These are phyloP conservation scores for Phytoseiulus persimilis DNA, from an alignment of 2,888 invertebrate genomes.

Conservation along the genomic window DNA sequence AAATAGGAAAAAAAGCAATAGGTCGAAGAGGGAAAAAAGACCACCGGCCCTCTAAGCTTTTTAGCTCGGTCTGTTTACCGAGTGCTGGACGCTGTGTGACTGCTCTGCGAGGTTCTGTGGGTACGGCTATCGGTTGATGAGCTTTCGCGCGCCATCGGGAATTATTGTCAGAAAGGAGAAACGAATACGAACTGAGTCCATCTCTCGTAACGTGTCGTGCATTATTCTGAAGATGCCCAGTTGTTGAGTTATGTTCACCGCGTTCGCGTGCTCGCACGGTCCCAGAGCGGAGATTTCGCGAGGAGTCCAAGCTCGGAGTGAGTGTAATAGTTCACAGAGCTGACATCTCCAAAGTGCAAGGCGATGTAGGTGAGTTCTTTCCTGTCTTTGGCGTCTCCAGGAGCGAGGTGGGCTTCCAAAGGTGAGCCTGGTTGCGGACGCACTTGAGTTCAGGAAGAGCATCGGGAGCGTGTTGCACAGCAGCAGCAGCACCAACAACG, in stretches of 20 bases:
- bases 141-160: not conserved
- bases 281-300: not conserved
- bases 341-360: not conserved
- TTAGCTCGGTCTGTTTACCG: not conserved
- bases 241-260: not conserved
- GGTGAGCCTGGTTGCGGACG: no score
- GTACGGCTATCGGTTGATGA: not conserved
- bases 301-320: not conserved
- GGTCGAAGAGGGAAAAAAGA: not conserved
- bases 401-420: not conserved
- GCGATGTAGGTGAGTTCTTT: not conserved
- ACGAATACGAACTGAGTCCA: not conserved
- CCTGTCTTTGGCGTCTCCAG: not conserved
- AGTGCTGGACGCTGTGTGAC: not conserved
- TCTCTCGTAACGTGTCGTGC: not conserved
- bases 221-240: not conserved
- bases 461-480: not conserved
- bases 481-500: not conserved
- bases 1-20: not conserved
- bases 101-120: not conserved
- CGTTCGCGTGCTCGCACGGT: not conserved
- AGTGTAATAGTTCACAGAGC: constrained; percentile 5
- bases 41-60: not conserved
- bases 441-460: not conserved
- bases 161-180: not conserved